These are phyloP conservation scores for Diabrotica balteata DNA, from an alignment of 2,888 invertebrate genomes.

Conservation along the genomic window DNA sequence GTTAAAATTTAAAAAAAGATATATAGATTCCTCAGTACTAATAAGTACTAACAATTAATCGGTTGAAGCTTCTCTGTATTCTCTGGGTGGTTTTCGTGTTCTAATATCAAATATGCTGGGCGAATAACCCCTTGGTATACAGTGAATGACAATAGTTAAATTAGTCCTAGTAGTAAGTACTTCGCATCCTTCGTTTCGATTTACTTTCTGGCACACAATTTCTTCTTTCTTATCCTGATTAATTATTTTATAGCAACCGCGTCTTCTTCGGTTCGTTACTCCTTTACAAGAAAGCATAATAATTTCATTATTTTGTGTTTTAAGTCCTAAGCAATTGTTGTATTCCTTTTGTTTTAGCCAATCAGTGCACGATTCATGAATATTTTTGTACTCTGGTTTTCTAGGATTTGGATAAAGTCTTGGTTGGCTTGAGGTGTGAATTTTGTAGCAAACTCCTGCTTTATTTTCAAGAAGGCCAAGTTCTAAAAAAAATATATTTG, in stretches of 20 bases:
- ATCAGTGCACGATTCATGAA: slow-evolving; percentile 34
- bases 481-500: slow-evolving; percentile 19
- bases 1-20: too few species aligned
- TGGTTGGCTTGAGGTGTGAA: slow-evolving; percentile 35
- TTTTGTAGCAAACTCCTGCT: slow-evolving; percentile 37
- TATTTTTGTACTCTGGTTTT: slow-evolving; percentile 24
- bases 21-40: too few species aligned
- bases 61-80: not conserved
- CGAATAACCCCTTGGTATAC: slow-evolving; percentile 22
- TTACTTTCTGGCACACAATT: slow-evolving; percentile 33
- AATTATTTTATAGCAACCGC: slow-evolving; percentile 37
- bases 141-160: slow-evolving; percentile 32
- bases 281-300: slow-evolving; percentile 33
- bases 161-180: slow-evolving; percentile 32
- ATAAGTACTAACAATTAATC: too few species aligned
- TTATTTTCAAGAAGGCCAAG: slow-evolving; percentile 30
- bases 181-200: slow-evolving; percentile 34
- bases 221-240: slow-evolving; percentile 37
- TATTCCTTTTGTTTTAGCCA: slow-evolving; percentile 31
- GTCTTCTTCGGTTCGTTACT: slow-evolving; percentile 30
- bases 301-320: slow-evolving; percentile 36
- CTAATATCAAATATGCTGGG: slow-evolving; percentile 13
- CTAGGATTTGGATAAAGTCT: slow-evolving; percentile 33
- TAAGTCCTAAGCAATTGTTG: slow-evolving; percentile 33
- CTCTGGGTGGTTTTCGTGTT: slow-evolving; percentile 11